phyloP scores from a whole-genome alignment of 1,140 invertebrate species.

The Hirudo medicinalis region DNA sequence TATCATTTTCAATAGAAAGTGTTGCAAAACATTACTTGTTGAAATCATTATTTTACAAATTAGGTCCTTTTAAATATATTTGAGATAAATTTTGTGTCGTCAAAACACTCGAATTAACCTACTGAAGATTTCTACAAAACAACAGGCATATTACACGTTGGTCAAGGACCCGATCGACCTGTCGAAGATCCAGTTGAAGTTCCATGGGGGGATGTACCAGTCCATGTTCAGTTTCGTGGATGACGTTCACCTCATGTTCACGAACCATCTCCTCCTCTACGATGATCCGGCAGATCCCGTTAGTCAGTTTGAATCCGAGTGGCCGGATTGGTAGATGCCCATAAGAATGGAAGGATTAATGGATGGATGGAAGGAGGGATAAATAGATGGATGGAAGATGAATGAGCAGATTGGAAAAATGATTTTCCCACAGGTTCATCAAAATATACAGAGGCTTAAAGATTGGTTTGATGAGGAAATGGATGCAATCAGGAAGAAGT shows the following conservation, averaged over 20 bases:
- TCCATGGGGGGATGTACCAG: slow-evolving; percentile 16
- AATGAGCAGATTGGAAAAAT: no score
- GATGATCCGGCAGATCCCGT: slow-evolving; percentile 2
- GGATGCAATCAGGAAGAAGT: slow-evolving; percentile 7
- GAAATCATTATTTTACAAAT: no score
- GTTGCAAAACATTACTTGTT: no score
- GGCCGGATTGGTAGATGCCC: no score
- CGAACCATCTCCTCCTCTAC: slow-evolving; percentile 17
- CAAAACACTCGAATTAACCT: no score
- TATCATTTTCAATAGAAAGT: not conserved
- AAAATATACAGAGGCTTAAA: not conserved
- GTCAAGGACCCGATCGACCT: slow-evolving; percentile 21
- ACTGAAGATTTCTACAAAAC: not conserved
- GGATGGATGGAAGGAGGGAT: no score
- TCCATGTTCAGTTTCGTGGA: slow-evolving; percentile 7
- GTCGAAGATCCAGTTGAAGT: slow-evolving; percentile 21
- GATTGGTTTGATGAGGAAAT: slow-evolving; percentile 14
- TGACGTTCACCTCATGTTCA: slow-evolving; percentile 20
- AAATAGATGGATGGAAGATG: no score
- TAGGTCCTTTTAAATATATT: no score
- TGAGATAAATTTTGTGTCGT: no score
- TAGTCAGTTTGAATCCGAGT: no score
- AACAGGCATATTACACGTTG: slow-evolving; percentile 19
- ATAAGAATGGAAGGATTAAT: no score
- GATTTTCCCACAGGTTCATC: not conserved